A percentile compares a stretch with the other conserved stretches of the same genome.
Evolutionary conservation across 2,888 invertebrate genomes (phyloP).

Genomic region (Oxytorus armatus): DNA sequence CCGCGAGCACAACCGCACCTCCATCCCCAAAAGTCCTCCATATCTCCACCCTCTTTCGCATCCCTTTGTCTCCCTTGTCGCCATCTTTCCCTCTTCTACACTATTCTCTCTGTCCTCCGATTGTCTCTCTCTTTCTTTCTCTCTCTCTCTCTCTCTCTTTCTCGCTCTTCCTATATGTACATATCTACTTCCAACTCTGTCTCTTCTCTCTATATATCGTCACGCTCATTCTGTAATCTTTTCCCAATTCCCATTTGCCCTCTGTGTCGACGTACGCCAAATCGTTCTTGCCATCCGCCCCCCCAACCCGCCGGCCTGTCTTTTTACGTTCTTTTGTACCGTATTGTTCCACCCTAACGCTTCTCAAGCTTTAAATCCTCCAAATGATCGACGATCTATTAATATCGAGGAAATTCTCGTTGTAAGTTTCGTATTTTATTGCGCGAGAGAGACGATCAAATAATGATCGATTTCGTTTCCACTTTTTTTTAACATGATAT

Average conservation of each 20-base stretch:
- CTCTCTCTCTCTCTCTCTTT: slow-evolving; percentile 14
- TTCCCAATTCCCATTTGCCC: slow-evolving; percentile 43
- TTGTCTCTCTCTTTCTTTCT: not conserved
- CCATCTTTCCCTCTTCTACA: slow-evolving; percentile 25
- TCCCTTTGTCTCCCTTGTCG: slow-evolving; percentile 45
- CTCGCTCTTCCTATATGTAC: slow-evolving; percentile 6
- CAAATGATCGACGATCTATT: slow-evolving; percentile 35
- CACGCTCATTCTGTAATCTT: slow-evolving; percentile 58
- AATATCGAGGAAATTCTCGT: slow-evolving; percentile 19
- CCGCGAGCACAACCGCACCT: slow-evolving; percentile 43
- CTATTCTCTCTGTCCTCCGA: slow-evolving; percentile 12
- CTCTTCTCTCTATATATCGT: slow-evolving; percentile 22
- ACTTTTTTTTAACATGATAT: not conserved
- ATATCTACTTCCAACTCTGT: too few species aligned
- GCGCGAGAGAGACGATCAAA: not conserved
- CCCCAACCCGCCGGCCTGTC: slow-evolving; percentile 7
- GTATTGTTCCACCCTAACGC: slow-evolving; percentile 55
- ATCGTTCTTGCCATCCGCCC: slow-evolving; percentile 52
- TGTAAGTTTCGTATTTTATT: not conserved
- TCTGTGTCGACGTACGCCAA: not conserved
- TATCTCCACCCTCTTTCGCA: slow-evolving; percentile 33
- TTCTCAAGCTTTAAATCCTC: slow-evolving; percentile 27
- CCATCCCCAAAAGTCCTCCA: slow-evolving; percentile 45
- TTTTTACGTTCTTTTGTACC: slow-evolving; percentile 21
- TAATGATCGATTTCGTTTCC: too few species aligned